A percentile compares a stretch with the other conserved stretches of the same genome.
These are phyloP conservation scores for Nansenia antarctica DNA, from an alignment of 2,113 vertebrate genomes.

Conservation along the genomic window DNA sequence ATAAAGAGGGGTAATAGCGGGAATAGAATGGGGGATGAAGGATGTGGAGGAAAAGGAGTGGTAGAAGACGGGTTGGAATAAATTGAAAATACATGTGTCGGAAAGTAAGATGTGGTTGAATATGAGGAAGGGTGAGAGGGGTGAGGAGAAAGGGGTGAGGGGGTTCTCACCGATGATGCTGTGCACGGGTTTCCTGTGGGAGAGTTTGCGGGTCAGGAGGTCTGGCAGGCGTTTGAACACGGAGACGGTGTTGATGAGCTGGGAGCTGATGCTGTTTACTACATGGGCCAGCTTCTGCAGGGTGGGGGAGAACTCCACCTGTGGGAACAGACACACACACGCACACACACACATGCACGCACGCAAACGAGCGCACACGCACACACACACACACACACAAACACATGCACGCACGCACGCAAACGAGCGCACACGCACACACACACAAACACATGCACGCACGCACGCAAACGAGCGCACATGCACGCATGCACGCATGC, in stretches of 20 bases:
- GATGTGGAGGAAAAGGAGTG: not conserved
- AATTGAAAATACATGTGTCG: no score
- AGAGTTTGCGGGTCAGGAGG: slow-evolving; percentile 65
- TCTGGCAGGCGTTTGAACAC: slow-evolving; percentile 82
- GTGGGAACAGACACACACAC: slow-evolving; percentile 27
- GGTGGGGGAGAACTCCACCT: slow-evolving; percentile 86
- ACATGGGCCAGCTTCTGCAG: slow-evolving; percentile 72
- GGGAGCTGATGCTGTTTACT: slow-evolving; percentile 71
- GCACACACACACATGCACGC: slow-evolving; percentile 11
- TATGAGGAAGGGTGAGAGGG: not conserved
- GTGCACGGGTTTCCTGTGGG: slow-evolving; percentile 71
- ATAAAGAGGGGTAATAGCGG: not conserved
- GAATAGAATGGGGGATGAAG: not conserved
- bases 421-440: not conserved
- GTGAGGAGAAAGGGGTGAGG: slow-evolving; percentile 1
- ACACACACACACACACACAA: slow-evolving; percentile 5
- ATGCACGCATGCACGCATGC: not conserved
- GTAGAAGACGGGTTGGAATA: no score
- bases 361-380: not conserved
- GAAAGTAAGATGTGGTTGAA: not conserved
- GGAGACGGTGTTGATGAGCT: slow-evolving; percentile 78
- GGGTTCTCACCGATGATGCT: slow-evolving; percentile 69
- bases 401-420: not conserved
- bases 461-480: slow-evolving; percentile 11
- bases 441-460: slow-evolving; percentile 1